Base-by-base conservation (phyloP, 2,888 invertebrate genomes). In the Rhagophthalmus giganteus region DNA sequence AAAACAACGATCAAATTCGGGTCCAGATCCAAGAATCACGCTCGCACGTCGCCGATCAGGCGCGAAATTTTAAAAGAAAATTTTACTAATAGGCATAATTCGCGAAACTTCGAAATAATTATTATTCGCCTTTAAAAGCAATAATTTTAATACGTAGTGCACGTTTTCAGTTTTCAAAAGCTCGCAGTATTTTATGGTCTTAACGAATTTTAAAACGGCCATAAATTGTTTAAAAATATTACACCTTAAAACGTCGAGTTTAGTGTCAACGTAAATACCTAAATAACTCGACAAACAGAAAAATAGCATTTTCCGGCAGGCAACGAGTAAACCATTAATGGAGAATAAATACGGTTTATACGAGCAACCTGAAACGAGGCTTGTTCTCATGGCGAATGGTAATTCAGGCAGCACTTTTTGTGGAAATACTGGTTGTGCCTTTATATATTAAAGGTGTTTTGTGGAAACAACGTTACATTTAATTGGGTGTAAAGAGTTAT, bases 401-500 rank as follows among this genome's bases (percentile, higher is more conserved):
- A 48, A 48, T 48, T 15, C 48, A 41, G 28, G 40, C 26, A 41
- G 30, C 39, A 38, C 50, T 50, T 50, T 50, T 50, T 50, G 56
- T 53, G 50, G 50, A 46, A 53, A 45, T 50, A 55, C 56, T 44
- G 57, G 54, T 57, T 54, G 57, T 45, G 48, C 48, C 37, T 49
- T 46, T 57, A 51, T 57, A 45, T 46, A 52, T 57, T 57, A 57
- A 49, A 57, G 50, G 59, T 57, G 59, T 59, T 59, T 59, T 55
- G 57, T 48, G 54, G 38, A 47, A 56, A 44, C 55, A 54, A 56
- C 57, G 59, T 59, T 54, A 45, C 47, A 40, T 60, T 58, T 60
- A 60, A 60, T 60, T 60, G 60, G 60, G 60, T 58, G 60, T 46
- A 57, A 60, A 54, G 58, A 60, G 57, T 60, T 60, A 60, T 60